Evolutionary conservation across 1,140 invertebrate genomes (phyloP).

Genomic region (Forficula auricularia): DNA sequence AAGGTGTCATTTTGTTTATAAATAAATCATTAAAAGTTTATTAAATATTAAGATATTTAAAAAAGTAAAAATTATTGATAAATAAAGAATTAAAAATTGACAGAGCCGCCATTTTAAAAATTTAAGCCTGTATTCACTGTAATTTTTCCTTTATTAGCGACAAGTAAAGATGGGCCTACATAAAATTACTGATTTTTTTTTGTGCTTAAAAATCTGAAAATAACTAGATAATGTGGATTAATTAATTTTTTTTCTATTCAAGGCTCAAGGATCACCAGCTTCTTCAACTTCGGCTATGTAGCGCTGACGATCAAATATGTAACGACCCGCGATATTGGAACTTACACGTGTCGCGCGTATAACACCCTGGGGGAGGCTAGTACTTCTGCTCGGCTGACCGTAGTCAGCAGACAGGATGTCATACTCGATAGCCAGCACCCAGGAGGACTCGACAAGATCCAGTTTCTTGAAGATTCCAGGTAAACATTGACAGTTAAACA

Average conservation of each 20-base stretch:
- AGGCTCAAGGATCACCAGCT: slow-evolving; percentile 78
- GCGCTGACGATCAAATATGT: slow-evolving; percentile 90
- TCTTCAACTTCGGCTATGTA: slow-evolving; percentile 93
- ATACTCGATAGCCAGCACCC: slow-evolving; percentile 74
- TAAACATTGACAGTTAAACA: no score
- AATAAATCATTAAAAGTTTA: no score
- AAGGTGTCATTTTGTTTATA: no score
- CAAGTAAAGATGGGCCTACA: no score
- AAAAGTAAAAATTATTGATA: no score
- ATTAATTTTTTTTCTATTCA: slow-evolving; percentile 15
- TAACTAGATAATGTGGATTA: no score
- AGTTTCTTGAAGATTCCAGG: slow-evolving; percentile 68
- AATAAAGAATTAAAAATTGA: no score
- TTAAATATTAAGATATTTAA: no score
- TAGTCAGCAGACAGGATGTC: slow-evolving; percentile 69
- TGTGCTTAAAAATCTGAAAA: no score
- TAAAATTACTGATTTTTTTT: no score
- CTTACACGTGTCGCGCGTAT: slow-evolving; percentile 75
- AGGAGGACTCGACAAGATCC: slow-evolving; percentile 72
- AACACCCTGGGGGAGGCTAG: slow-evolving; percentile 75
- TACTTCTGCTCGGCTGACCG: slow-evolving; percentile 73
- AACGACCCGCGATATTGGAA: slow-evolving; percentile 74
- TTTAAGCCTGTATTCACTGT: slow-evolving; percentile 2
- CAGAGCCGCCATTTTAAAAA: no score
- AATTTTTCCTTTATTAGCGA: slow-evolving; percentile 3